Evolutionary conservation across 2,113 vertebrate species (phyloP), one percentile per base, ranked within the genome.

Genomic region (Alligator sinensis): DNA sequence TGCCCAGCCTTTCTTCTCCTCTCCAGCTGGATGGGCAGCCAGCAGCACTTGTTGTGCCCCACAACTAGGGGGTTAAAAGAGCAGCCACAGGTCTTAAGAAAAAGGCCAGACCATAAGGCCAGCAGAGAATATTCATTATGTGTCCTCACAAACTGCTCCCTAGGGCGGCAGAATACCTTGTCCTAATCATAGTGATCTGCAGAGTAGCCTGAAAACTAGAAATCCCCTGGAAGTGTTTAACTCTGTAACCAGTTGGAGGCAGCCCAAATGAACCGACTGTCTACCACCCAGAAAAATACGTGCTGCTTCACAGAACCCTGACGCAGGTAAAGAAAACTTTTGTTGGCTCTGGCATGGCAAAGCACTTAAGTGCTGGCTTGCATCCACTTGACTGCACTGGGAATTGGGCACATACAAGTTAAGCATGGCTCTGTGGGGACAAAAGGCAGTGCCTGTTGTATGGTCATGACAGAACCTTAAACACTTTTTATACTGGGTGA

Each of bases 101-200:
- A 4, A 0, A 0, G 86, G n/a, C 70, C 11, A 0, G 0, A 7
- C 47, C 27, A 5, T 38, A 84, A 57, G 2, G 82, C 11, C 63
- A 85, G 28, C 12, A 78, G 30, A 76, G 92, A 86, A 82, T 58
- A 15, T 4, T 60, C 28, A 54, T 47, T 58, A 79, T 10, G 81
- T 64, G 17, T 16, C 82, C 82, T 12, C 86, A 62, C 30, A 89
- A 47, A 47, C 47, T 47, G 47, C 47, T 3, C 47, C 47, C 47
- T 47, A 47, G 47, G 47, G 47, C 9, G 25, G 70, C 70, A 47
- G 70, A 74, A 74, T 74, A 38, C 6, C 47, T 47, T 30, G 70
- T 74, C 70, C 70, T 11, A 47, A 24, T 74, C 70, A 30, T 47
- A 74, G 34, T 47, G 34, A 74, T 74, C 34, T 25, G 70, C 16